Evolutionary conservation across 2,113 vertebrate genomes (phyloP).

Genomic region (Capra hircus): DNA sequence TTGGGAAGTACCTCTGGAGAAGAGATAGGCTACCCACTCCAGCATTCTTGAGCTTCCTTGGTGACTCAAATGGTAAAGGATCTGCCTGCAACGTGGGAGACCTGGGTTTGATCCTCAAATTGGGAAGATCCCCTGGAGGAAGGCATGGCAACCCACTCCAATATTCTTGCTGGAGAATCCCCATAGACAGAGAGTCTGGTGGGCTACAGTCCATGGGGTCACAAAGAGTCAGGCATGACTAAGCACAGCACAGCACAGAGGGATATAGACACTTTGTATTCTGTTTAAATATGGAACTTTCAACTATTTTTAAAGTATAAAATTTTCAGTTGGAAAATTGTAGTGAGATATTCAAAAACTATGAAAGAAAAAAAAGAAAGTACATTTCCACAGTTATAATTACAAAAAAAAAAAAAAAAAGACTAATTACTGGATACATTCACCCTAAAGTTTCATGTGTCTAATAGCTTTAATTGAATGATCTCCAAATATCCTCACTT

Average conservation of each 20-base stretch:
- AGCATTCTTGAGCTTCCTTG: background rate
- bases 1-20: background rate
- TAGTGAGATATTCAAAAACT: background rate
- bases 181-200: background rate
- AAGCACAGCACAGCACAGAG: background rate
- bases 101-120: rapidly evolving
- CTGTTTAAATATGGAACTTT: background rate
- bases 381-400: background rate
- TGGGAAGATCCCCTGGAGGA: background rate
- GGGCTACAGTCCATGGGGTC: background rate
- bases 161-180: background rate
- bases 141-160: background rate
- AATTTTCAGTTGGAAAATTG: background rate
- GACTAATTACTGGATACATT: background rate
- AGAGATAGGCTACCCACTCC: background rate
- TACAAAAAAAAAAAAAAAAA: background rate
- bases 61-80: background rate
- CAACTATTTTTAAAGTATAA: background rate
- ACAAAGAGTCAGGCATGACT: background rate
- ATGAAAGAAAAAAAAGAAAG: background rate
- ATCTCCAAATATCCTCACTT: background rate
- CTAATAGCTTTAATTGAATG: conserved; percentile 16
- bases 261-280: background rate
- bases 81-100: rapidly evolving
- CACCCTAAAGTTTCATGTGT: background rate